Percentiles rank a stretch among this genome's conserved stretches.
phyloP scores from a whole-genome alignment of 2,113 vertebrate genomes.

The Myxocyprinus asiaticus region DNA sequence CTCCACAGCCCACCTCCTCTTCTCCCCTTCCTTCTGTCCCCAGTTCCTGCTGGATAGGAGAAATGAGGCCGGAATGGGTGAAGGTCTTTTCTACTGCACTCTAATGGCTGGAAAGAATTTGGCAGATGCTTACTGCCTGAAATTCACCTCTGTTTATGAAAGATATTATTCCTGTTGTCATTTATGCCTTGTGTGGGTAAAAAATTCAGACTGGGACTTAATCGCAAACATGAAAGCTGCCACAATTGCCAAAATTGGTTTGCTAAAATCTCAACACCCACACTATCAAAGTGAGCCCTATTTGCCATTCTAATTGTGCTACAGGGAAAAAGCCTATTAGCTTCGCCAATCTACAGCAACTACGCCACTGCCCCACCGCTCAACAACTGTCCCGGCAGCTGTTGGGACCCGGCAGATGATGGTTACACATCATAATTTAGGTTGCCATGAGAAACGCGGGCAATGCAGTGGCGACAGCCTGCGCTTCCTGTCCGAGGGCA shows the following conservation, averaged over 20 bases:
- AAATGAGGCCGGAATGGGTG: not conserved
- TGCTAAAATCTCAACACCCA: too few relatives aligned
- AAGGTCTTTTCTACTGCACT: constrained; percentile 19
- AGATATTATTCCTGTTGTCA: constrained; percentile 8
- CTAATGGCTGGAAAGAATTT: not conserved
- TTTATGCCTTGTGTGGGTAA: not conserved
- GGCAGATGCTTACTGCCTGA: constrained; percentile 16
- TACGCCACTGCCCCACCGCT: constrained; percentile 49
- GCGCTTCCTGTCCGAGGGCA: constrained; percentile 51
- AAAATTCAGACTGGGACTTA: too few relatives aligned
- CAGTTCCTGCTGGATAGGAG: constrained; percentile 2
- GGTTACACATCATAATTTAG: constrained; percentile 63
- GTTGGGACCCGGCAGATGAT: constrained; percentile 60
- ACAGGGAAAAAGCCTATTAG: not conserved
- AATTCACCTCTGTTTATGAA: not conserved
- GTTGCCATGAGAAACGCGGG: constrained; percentile 39
- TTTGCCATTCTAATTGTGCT: constrained; percentile 9
- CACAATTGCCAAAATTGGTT: too few relatives aligned
- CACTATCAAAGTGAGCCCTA: too few relatives aligned
- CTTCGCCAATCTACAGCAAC: not conserved
- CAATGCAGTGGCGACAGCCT: constrained; percentile 40
- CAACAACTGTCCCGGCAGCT: constrained; percentile 65
- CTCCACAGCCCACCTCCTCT: constrained; percentile 59
- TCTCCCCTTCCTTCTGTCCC: constrained; percentile 49
- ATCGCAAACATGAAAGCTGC: too few relatives aligned